phyloP scores from a whole-genome alignment of 2,797 vertebrate genomes.

The Pteronotus mesoamericanus region DNA sequence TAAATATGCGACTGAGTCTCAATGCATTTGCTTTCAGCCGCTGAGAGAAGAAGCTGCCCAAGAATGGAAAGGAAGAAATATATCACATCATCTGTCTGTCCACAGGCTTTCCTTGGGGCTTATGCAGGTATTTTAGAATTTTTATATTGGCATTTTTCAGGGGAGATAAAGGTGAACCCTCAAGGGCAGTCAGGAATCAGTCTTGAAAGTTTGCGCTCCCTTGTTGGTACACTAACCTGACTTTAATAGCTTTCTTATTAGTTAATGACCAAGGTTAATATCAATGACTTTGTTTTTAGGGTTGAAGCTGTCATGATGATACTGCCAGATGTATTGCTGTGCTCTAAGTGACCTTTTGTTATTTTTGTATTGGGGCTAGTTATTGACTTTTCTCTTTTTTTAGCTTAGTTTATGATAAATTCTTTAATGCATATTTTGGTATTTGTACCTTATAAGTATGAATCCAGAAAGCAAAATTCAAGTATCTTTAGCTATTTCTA shows the following conservation, averaged over 20 bases:
- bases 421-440: conserved; percentile 77
- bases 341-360: conserved; percentile 75
- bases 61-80: conserved; percentile 94
- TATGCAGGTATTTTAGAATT: conserved; percentile 98
- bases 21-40: conserved; percentile 98
- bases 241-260: conserved; percentile 76
- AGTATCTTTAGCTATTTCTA: conserved; percentile 81
- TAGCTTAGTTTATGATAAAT: conserved; percentile 72
- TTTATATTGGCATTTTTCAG: conserved; percentile 89
- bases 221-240: conserved; percentile 81
- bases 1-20: conserved; percentile 99
- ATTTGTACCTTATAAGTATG: conserved; percentile 78
- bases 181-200: conserved; percentile 86
- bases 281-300: conserved; percentile 69
- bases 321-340: conserved; percentile 65
- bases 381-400: conserved; percentile 72
- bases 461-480: conserved; percentile 80
- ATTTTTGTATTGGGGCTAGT: conserved; percentile 69
- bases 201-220: conserved; percentile 84
- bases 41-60: conserved; percentile 97
- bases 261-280: conserved; percentile 72
- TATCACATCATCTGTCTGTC: conserved; percentile 99
- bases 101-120: conserved; percentile 97
- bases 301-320: conserved; percentile 59
- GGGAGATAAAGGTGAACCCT: conserved; percentile 93